A percentile compares a stretch with the other conserved stretches of the same genome.
These are phyloP conservation scores for Drosophila neutralis DNA, from an alignment of 2,888 invertebrate genomes.

Conservation along the genomic window DNA sequence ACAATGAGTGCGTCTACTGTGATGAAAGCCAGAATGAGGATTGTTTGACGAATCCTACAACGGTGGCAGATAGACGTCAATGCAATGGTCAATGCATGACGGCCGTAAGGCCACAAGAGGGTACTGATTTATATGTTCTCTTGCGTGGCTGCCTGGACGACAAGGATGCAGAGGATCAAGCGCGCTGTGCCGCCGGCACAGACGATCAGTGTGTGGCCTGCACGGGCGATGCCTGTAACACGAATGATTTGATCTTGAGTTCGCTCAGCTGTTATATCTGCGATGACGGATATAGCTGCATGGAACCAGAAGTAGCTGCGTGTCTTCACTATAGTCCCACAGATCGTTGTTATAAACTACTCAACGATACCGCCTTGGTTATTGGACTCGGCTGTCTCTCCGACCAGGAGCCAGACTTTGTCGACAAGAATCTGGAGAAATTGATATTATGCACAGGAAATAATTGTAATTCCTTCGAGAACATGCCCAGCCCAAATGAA, in stretches of 20 bases:
- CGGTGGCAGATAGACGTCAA: constrained; percentile 57
- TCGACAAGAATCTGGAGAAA: constrained; percentile 44
- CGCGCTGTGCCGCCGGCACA: constrained; percentile 47
- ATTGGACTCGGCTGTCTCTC: constrained; percentile 70
- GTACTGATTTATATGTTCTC: constrained; percentile 48
- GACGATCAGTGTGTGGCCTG: constrained; percentile 66
- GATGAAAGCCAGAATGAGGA: constrained; percentile 54
- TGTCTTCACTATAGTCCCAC: constrained; percentile 56
- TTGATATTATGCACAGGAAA: constrained; percentile 60
- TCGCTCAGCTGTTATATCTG: constrained; percentile 65
- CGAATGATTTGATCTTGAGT: constrained; percentile 21
- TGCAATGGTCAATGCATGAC: constrained; percentile 81
- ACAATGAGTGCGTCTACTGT: constrained; percentile 76
- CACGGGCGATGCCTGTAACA: constrained; percentile 64
- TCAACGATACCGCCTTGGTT: constrained; percentile 44
- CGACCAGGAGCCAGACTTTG: constrained; percentile 47
- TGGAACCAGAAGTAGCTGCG: constrained; percentile 1
- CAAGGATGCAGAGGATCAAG: constrained; percentile 73
- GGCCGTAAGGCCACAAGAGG: constrained; percentile 48
- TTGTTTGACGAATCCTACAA: constrained; percentile 57
- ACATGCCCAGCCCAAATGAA: constrained; percentile 57
- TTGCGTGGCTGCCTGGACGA: constrained; percentile 80
- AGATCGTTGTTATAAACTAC: constrained; percentile 73
- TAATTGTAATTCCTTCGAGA: constrained; percentile 72
- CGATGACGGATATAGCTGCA: constrained; percentile 39